Percentiles rank a stretch among this genome's conserved stretches.
Conservation (phyloP, 2,888 invertebrate species). For the Limnephilus lunatus region DNA sequence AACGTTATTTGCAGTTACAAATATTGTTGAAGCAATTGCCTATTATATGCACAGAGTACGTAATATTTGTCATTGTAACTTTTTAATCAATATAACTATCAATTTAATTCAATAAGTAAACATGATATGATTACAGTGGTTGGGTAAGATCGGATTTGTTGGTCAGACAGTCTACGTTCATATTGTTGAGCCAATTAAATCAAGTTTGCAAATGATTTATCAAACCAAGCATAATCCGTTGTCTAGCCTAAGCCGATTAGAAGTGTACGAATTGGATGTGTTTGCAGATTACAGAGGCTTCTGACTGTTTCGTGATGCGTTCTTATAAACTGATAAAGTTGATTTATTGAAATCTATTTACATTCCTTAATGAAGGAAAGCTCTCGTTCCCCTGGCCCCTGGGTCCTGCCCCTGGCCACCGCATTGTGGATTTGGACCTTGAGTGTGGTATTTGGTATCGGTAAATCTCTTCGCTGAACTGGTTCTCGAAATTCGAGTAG, state of each 20-base stretch:
- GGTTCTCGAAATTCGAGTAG: constrained; percentile 55
- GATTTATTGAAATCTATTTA: background rate
- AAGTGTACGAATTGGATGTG: background rate
- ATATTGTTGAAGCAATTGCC: background rate
- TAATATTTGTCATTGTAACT: background rate
- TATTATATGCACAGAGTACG: background rate
- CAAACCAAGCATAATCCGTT: background rate
- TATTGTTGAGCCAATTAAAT: background rate
- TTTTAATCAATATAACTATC: background rate
- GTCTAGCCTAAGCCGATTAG: background rate
- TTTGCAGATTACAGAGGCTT: background rate
- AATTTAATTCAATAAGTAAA: background rate
- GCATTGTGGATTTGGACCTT: constrained; percentile 30
- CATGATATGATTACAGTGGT: background rate
- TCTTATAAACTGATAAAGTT: background rate
- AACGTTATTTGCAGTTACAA: background rate
- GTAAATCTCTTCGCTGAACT: constrained; percentile 56
- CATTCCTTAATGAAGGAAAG: background rate
- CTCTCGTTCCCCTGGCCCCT: background rate
- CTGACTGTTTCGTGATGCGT: background rate
- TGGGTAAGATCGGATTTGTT: background rate
- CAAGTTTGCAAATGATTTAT: background rate
- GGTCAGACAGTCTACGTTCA: background rate
- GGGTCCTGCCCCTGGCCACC: background rate
- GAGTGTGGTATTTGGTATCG: constrained; percentile 50